phyloP scores from a whole-genome alignment of 2,888 invertebrate genomes.

The Drosophila prolongata region DNA sequence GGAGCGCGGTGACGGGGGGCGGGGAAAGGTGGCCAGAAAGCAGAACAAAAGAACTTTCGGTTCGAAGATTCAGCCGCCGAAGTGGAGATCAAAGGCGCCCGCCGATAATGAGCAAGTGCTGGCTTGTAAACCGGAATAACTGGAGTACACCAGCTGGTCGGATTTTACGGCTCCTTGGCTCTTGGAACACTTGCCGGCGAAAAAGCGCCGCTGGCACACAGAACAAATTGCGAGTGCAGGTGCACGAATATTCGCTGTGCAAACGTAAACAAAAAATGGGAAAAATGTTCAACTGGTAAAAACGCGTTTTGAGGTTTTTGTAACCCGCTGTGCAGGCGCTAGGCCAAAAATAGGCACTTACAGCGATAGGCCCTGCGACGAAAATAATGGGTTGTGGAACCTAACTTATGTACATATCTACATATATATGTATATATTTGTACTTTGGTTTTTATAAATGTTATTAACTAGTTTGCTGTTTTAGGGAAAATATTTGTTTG shows the following conservation, averaged over 20 bases:
- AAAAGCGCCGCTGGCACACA: constrained; percentile 24
- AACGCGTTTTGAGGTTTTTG: constrained; percentile 14
- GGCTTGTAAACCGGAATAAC: not conserved
- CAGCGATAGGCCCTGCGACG: not conserved
- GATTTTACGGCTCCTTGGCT: too few species aligned
- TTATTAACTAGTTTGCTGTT: not conserved
- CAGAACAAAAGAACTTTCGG: constrained; percentile 43
- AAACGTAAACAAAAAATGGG: constrained; percentile 68
- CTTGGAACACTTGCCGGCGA: constrained; percentile 15
- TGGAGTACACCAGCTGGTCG: constrained; percentile 1
- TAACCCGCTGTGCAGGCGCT: not conserved
- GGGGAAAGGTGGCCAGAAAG: constrained; percentile 21
- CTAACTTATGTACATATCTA: not conserved
- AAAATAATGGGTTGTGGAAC: not conserved
- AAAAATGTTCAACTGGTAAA: constrained; percentile 26
- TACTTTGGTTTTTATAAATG: too few species aligned
- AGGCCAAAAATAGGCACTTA: not conserved
- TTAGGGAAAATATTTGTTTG: not conserved
- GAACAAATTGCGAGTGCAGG: constrained; percentile 37
- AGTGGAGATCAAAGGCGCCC: constrained; percentile 56
- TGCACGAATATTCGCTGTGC: constrained; percentile 50
- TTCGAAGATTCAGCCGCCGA: constrained; percentile 38
- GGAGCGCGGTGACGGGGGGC: not conserved
- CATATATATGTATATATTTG: too few species aligned
- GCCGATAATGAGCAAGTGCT: constrained; percentile 54